phyloP scores from a whole-genome alignment of 1,140 invertebrate species.

The Brachionus manjavacas region DNA sequence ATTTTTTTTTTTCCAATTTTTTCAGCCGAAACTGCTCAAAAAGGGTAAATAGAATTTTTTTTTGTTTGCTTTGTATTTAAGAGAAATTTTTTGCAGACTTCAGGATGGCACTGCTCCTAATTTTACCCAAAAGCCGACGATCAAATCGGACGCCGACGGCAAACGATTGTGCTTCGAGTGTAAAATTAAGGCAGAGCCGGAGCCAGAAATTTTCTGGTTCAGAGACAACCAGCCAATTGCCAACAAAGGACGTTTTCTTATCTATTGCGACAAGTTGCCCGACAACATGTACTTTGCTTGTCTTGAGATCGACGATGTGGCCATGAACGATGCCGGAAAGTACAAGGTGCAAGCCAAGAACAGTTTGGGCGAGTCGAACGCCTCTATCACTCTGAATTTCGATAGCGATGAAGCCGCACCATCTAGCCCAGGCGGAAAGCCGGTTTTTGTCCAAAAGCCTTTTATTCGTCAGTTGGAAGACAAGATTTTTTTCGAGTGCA shows the following conservation, averaged over 20 bases:
- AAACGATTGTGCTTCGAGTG: slow-evolving; percentile 87
- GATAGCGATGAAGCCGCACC: slow-evolving; percentile 67
- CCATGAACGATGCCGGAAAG: slow-evolving; percentile 91
- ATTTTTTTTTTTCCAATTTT: neutral
- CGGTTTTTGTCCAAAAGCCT: slow-evolving; percentile 34
- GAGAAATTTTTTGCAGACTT: neutral
- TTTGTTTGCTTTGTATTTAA: neutral
- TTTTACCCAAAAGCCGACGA: slow-evolving; percentile 91
- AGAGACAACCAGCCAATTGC: slow-evolving; percentile 71
- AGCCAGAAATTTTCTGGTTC: slow-evolving; percentile 79
- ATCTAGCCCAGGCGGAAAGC: neutral
- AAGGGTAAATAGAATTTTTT: slow-evolving; percentile 15
- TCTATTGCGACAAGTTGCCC: slow-evolving; percentile 39
- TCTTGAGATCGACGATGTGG: slow-evolving; percentile 71
- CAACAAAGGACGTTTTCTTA: slow-evolving; percentile 15
- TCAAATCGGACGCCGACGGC: slow-evolving; percentile 90
- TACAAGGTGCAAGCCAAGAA: slow-evolving; percentile 93
- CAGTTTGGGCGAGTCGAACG: slow-evolving; percentile 89
- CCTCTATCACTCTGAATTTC: slow-evolving; percentile 90
- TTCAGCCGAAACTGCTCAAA: slow-evolving; percentile 39
- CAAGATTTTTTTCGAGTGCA: slow-evolving; percentile 28
- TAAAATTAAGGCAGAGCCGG: slow-evolving; percentile 82
- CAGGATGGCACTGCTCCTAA: slow-evolving; percentile 86
- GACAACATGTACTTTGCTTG: slow-evolving; percentile 36
- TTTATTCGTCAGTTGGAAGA: slow-evolving; percentile 36